Evolutionary conservation across 2,888 invertebrate species (phyloP), one percentile per base, ranked within the genome.

Genomic region (Bombyx huttoni): DNA sequence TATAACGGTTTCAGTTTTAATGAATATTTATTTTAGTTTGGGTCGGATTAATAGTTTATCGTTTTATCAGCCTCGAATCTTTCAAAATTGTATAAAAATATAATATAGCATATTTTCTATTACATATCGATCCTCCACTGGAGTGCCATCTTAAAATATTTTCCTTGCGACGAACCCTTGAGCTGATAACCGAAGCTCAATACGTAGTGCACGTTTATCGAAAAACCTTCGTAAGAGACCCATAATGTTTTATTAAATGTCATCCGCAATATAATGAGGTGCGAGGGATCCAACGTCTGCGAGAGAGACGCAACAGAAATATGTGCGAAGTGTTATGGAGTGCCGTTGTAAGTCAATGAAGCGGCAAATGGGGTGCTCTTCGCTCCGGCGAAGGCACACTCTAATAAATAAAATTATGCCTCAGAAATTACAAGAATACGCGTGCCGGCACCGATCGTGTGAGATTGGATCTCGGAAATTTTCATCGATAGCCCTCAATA

Each of bases 381-480:
- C 72, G 75, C 75, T 70, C 65, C 71, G 72, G 73, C 73, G 80
- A 78, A 80, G 81, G 80, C 75, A 78, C 71, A 79, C 81, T 85
- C 85, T 87, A 87, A 88, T 87, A 88, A 87, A 88, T 87, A 87
- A 87, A 87, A 88, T 88, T 87, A 88, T 87, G 80, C 82, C 81
- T 75, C 80, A 81, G 85, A 87, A 88, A 88, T 88, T 87, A 88
- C 88, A 86, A 87, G 84, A 86, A 87, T 81, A 83, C 84, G 82
- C 78, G 75, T 73, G 70, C 72, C 70, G 68, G 71, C 72, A 78
- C 73, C 75, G 73, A 78, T 80, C 79, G 73, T 77, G 73, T 73
- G 82, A 83, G 85, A 87, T 87, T 87, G 87, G 87, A 84, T 82
- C 75, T 68, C 76, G 72, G 74, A 78, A 79, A 76, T 83, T 83